These are phyloP conservation scores for Crocodylus rhombifer DNA, from an alignment of 2,797 vertebrate genomes.

Conservation along the genomic window DNA sequence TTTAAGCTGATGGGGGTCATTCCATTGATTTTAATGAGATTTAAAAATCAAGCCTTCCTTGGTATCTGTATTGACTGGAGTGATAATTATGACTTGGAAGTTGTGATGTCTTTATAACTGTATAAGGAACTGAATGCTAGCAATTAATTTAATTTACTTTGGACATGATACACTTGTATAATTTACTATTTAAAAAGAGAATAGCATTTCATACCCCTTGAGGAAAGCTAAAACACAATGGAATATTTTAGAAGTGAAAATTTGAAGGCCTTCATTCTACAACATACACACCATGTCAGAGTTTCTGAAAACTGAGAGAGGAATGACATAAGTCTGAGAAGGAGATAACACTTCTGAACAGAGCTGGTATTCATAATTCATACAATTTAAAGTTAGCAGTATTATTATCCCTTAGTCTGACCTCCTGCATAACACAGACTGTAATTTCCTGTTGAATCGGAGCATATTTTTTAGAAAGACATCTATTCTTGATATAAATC, in stretches of 20 bases:
- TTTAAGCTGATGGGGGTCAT: constrained; percentile 60
- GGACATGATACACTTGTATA: not conserved
- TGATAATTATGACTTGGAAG: constrained; percentile 17
- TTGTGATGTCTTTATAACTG: not conserved
- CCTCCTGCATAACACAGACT: not conserved
- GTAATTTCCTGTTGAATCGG: not conserved
- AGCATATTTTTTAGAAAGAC: not conserved
- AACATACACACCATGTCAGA: not conserved
- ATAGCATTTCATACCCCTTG: accelerated
- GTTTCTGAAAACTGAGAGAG: not conserved
- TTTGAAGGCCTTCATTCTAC: not conserved
- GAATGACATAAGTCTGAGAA: not conserved
- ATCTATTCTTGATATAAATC: accelerated
- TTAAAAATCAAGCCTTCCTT: constrained; percentile 55
- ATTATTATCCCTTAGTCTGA: accelerated
- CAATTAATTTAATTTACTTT: not conserved
- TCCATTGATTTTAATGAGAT: constrained; percentile 56
- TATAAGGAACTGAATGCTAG: not conserved
- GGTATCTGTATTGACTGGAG: constrained; percentile 26
- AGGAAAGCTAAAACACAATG: not conserved
- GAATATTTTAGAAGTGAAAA: not conserved
- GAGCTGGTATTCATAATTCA: not conserved
- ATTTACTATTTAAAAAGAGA: not conserved
- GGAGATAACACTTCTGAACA: not conserved
- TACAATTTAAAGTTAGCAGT: not conserved